These are phyloP conservation scores for Odontocolon sp. DNA, from an alignment of 2,888 invertebrate genomes.

Conservation along the genomic window DNA sequence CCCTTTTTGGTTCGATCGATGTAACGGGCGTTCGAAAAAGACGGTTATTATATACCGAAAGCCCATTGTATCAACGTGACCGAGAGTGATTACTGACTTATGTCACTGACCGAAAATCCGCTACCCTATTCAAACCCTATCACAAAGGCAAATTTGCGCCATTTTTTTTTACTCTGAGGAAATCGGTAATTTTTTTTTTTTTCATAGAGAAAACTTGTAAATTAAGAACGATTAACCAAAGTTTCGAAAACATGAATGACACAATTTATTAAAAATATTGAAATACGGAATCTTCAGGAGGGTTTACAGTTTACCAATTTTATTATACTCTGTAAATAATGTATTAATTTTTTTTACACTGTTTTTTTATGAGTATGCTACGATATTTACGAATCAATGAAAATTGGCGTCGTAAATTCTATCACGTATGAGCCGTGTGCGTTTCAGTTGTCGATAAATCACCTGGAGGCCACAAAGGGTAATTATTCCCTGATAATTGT, in stretches of 20 bases:
- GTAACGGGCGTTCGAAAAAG: constrained; percentile 22
- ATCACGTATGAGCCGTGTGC: not conserved
- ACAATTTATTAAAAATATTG: not conserved
- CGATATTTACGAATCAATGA: not conserved
- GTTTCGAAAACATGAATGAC: not conserved
- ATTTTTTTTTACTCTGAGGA: not conserved
- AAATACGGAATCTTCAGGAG: not conserved
- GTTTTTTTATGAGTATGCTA: not conserved
- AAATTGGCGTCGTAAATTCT: constrained; percentile 16
- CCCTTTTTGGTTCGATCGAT: constrained; percentile 30
- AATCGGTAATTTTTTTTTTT: constrained; percentile 1
- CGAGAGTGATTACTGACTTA: constrained; percentile 31
- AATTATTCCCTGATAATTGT: constrained; percentile 41
- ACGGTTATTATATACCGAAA: constrained; percentile 36
- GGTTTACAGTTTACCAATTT: not conserved
- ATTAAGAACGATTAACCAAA: not conserved
- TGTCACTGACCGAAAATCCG: not conserved
- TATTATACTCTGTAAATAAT: not conserved
- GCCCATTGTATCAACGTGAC: constrained; percentile 43
- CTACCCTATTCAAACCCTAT: not conserved
- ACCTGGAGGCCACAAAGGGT: constrained; percentile 12
- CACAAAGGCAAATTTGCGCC: constrained; percentile 7
- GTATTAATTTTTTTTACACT: not conserved
- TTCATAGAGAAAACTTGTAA: not conserved
- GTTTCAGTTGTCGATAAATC: constrained; percentile 35